Evolutionary conservation across 64 coral and sea anemone genomes (phyloP).

Genomic region (Actinia tenebrosa): DNA sequence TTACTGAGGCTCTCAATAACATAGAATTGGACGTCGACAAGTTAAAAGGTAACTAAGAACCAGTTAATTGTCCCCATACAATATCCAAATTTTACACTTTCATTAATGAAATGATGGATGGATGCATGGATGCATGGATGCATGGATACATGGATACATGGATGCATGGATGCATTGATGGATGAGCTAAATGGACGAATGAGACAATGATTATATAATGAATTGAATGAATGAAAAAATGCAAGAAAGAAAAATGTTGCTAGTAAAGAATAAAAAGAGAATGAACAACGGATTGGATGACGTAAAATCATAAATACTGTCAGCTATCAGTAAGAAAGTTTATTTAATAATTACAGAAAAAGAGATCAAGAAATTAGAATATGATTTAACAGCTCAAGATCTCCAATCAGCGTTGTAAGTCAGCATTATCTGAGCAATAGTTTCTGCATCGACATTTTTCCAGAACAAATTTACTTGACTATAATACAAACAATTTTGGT

Average conservation of each 20-base stretch:
- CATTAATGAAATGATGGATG: too few relatives aligned
- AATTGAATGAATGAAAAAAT: background rate
- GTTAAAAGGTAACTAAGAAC: background rate
- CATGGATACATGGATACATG: too few relatives aligned
- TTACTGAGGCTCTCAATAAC: background rate
- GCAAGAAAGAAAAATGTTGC: background rate
- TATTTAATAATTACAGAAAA: background rate
- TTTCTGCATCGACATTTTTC: too few relatives aligned
- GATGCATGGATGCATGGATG: background rate
- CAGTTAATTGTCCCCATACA: too few relatives aligned
- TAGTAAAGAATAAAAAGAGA: too few relatives aligned
- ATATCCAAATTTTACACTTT: background rate
- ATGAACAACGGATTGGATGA: background rate
- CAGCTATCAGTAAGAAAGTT: background rate
- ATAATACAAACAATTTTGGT: too few relatives aligned
- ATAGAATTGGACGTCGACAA: background rate
- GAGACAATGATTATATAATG: background rate
- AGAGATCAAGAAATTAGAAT: background rate
- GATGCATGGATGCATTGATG: background rate
- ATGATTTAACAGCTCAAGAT: slow-evolving; percentile 8
- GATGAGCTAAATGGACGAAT: background rate
- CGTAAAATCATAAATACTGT: too few relatives aligned
- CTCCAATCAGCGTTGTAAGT: slow-evolving; percentile 3
- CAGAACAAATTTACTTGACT: too few relatives aligned
- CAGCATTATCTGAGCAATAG: background rate